Evolutionary conservation across 2,797 vertebrate genomes (phyloP).

Genomic region (Heliangelus exortis): DNA sequence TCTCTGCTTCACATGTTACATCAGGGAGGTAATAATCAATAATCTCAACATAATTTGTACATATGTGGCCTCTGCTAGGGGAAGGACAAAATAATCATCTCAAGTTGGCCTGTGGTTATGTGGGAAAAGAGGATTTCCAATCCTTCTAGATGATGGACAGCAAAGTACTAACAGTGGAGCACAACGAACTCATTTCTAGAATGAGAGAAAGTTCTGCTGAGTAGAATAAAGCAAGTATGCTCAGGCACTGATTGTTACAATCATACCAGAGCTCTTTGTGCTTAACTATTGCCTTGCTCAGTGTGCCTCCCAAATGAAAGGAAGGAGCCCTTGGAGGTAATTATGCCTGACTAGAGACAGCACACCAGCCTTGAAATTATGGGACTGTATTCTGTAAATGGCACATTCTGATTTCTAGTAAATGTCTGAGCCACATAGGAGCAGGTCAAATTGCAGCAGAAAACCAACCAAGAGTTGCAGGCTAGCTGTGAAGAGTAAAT

Average conservation of each 20-base stretch:
- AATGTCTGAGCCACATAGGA: background rate
- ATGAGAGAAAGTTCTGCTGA: background rate
- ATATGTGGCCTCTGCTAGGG: background rate
- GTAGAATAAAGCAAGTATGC: background rate
- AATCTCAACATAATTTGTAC: background rate
- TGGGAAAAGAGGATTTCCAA: background rate
- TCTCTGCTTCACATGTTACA: background rate
- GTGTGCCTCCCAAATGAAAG: background rate
- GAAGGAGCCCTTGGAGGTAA: background rate
- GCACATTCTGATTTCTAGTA: constrained; percentile 15
- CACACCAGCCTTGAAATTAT: background rate
- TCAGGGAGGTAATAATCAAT: background rate
- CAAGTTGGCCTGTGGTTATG: background rate
- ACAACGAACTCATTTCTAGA: background rate
- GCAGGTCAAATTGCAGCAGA: constrained; percentile 34
- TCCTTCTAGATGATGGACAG: background rate
- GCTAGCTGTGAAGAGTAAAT: constrained; percentile 34
- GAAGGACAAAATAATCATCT: background rate
- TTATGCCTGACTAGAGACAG: background rate
- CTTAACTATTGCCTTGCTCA: background rate
- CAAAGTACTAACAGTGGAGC: background rate
- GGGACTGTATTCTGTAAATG: background rate
- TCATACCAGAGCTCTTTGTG: background rate
- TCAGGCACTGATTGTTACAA: background rate
- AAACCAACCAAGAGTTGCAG: constrained; percentile 38